Evolutionary conservation across 2,797 vertebrate species (phyloP), one percentile per base, ranked within the genome.

Genomic region (Selene dorsalis): DNA sequence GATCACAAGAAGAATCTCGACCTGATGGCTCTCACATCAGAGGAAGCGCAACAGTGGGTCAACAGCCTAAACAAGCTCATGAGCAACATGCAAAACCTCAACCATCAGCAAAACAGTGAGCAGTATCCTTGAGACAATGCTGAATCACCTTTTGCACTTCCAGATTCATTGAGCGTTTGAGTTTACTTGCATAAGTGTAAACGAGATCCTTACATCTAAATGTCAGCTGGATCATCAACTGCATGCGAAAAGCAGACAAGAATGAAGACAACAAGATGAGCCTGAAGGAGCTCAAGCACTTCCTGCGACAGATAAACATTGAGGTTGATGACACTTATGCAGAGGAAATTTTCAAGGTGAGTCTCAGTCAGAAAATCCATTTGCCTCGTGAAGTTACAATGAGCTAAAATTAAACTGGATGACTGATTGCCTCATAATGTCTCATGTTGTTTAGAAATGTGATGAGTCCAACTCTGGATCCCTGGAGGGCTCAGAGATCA

Each of bases 201-300:
- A 57, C 3, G 4, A 57, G 74, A 81, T 92, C 95, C 96, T 98
- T 96, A 96, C 89, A 94, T 94, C 80, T 50, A 12, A 65, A 53
- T 10, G 22, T 79, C 86, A 99, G 98, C 92, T 99, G 98, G 98
- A 96, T 99, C 71, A 95, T 97, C 80, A 94, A 93, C 70, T 98
- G 97, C 91, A 95, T 99, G 89, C 81, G 95, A 12, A 99, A 98
- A 88, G 97, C 97, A 2, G 98, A 99, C 89, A 97, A 97, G 83
- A 97, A 99, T 70, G 90, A 93, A 1, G 98, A 99, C 94, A 98
- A 98, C 90, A 96, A 95, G 91, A 98, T 99, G 97, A 96, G 82
- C 68, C 94, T 99, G 81, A 98, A 98, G 82, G 98, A 99, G 88
- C 86, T 99, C 71, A 97, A 98, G 90, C 80, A 94, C 82, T 99